These are phyloP conservation scores for Drosophila cardini DNA, from an alignment of 1,140 invertebrate species.

Conservation along the genomic window DNA sequence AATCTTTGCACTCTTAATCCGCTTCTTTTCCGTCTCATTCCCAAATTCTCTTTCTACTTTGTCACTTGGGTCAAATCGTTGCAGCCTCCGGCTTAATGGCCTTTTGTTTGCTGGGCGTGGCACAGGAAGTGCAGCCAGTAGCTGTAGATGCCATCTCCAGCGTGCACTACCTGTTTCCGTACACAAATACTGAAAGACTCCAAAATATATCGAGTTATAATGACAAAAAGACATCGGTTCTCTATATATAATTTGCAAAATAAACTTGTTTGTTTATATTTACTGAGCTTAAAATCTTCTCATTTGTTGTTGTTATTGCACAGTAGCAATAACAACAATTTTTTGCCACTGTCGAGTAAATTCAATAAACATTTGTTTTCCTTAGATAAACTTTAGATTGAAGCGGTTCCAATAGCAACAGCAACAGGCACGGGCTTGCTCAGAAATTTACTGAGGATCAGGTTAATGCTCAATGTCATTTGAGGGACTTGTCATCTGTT, in stretches of 20 bases:
- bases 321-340: conserved; percentile 34
- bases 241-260: too few species aligned
- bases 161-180: conserved; percentile 42
- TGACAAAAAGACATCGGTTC: neutral
- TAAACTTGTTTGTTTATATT: conserved; percentile 79
- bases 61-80: conserved; percentile 25
- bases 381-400: neutral
- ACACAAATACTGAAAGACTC: neutral
- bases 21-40: conserved; percentile 42
- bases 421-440: conserved; percentile 25
- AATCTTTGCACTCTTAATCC: conserved; percentile 59
- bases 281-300: conserved; percentile 36
- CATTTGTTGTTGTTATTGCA: conserved; percentile 21
- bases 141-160: conserved; percentile 33
- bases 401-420: neutral
- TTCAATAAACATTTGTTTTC: conserved; percentile 37
- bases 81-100: conserved; percentile 56
- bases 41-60: conserved; percentile 8
- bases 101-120: conserved; percentile 64
- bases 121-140: conserved; percentile 70
- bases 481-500: conserved; percentile 11
- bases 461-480: conserved; percentile 43
- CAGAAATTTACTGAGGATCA: neutral
- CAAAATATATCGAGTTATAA: neutral
- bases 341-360: conserved; percentile 26